Evolutionary conservation across 2,797 vertebrate species (phyloP).

Genomic region (Lithobates sylvaticus): DNA sequence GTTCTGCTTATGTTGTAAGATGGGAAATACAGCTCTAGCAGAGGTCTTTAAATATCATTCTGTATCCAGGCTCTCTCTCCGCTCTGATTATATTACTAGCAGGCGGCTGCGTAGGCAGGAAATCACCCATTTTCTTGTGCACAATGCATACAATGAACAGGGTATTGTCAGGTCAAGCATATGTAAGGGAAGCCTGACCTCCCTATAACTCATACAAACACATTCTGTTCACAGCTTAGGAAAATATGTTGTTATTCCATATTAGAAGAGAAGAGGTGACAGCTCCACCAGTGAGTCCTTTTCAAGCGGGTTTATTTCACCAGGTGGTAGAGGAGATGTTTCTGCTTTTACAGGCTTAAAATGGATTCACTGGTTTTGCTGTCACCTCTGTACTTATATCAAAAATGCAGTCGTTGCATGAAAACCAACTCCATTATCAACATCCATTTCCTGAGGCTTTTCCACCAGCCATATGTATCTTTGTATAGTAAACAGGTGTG

Average conservation of each 20-base stretch:
- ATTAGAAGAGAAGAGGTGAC: not conserved
- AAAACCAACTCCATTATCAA: too few species aligned
- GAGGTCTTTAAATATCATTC: not conserved
- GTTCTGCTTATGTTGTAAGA: not conserved
- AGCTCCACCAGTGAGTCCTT: not conserved
- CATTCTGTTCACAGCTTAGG: not conserved
- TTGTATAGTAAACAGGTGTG: not conserved
- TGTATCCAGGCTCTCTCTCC: not conserved
- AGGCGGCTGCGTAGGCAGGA: conserved; percentile 20
- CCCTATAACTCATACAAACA: not conserved
- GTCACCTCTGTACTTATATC: not conserved
- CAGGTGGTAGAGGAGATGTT: not conserved
- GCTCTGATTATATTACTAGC: conserved; percentile 6
- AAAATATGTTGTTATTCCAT: not conserved
- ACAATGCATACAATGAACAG: conserved; percentile 22
- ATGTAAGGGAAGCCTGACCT: conserved; percentile 3
- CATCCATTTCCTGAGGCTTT: not conserved
- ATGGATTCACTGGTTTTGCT: not conserved
- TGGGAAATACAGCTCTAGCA: not conserved
- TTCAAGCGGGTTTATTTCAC: not conserved
- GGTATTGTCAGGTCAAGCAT: conserved; percentile 34
- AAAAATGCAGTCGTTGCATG: not conserved
- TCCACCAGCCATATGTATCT: not conserved
- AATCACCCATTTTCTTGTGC: not conserved
- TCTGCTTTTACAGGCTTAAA: not conserved